Evolutionary conservation across 53 echinoderm and acorn worm species (phyloP).

Genomic region (Astropecten irregularis): DNA sequence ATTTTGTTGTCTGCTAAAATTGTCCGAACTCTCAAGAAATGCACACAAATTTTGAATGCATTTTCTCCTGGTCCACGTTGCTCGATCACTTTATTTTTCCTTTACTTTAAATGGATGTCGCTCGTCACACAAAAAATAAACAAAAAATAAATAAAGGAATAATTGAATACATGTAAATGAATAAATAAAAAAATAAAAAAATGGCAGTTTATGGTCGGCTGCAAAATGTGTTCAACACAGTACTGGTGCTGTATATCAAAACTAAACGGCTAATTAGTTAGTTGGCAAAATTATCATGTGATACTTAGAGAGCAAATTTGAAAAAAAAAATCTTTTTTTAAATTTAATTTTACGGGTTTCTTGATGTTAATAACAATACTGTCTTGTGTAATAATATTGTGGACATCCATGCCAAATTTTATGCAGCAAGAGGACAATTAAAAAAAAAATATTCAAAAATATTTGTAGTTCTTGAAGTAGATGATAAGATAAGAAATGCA

Average conservation of each 20-base stretch:
- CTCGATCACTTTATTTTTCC: too few relatives aligned
- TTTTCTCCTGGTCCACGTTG: too few relatives aligned
- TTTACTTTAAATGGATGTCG: too few relatives aligned
- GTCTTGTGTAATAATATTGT: not conserved
- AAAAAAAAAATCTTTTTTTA: not conserved
- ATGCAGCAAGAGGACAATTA: not conserved
- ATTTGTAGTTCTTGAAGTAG: not conserved
- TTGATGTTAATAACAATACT: not conserved
- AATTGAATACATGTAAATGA: too few relatives aligned
- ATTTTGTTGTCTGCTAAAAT: too few relatives aligned
- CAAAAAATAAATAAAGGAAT: too few relatives aligned
- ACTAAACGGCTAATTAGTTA: not conserved
- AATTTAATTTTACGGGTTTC: not conserved
- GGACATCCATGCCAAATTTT: not conserved
- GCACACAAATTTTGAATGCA: too few relatives aligned
- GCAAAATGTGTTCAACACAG: too few relatives aligned
- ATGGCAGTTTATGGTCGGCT: not conserved
- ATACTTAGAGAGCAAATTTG: not conserved
- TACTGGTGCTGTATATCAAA: not conserved
- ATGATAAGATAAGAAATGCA: not conserved
- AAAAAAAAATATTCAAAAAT: not conserved
- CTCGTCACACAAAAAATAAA: too few relatives aligned
- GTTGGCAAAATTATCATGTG: too few relatives aligned
- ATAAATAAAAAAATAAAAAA: too few relatives aligned
- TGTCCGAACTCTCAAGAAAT: too few relatives aligned